Evolutionary conservation across 2,113 vertebrate genomes (phyloP).

Genomic region (Nothocercus julius): DNA sequence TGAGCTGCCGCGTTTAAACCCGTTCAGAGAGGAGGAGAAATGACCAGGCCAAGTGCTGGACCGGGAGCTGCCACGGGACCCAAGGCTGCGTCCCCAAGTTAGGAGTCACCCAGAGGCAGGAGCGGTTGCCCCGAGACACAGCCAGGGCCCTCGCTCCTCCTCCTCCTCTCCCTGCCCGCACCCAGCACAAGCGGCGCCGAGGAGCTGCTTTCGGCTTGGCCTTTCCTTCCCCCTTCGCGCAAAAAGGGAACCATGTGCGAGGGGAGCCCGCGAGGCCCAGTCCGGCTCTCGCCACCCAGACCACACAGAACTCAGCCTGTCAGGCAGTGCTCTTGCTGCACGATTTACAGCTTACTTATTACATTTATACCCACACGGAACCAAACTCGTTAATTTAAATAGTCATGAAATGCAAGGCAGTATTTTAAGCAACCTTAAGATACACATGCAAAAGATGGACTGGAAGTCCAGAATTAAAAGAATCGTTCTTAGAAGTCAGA

Average conservation of each 20-base stretch:
- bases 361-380: rapidly evolving
- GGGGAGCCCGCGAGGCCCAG: neutral
- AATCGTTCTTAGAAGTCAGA: neutral
- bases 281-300: neutral
- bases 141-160: too few relatives aligned
- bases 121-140: too few relatives aligned
- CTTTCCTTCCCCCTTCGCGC: neutral
- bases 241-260: neutral
- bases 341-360: neutral
- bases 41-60: neutral
- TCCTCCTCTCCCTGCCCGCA: too few relatives aligned
- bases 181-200: too few relatives aligned
- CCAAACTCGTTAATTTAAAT: neutral
- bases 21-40: neutral
- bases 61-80: too few relatives aligned
- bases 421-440: neutral
- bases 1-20: neutral
- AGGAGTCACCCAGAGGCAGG: too few relatives aligned
- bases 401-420: neutral
- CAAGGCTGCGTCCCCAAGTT: too few relatives aligned
- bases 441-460: rapidly evolving
- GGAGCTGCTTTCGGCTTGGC: too few relatives aligned
- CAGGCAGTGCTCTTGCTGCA: neutral
- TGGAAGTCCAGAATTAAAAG: neutral
- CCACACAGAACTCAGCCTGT: neutral